These are phyloP conservation scores for Ochlodes sylvanus DNA, from an alignment of 2,888 invertebrate species.

Conservation along the genomic window DNA sequence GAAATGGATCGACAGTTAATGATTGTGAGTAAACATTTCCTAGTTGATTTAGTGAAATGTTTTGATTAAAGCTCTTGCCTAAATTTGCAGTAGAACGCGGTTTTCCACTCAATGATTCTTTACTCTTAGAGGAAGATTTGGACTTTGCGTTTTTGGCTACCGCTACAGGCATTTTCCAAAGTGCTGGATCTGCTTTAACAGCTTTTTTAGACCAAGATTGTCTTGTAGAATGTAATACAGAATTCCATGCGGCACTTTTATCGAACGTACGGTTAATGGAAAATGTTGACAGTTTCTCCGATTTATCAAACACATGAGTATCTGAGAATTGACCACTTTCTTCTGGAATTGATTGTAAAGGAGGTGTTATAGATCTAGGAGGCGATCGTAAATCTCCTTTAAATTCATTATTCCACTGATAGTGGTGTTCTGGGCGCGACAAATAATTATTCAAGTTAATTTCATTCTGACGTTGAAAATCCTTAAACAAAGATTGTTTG, in stretches of 20 bases:
- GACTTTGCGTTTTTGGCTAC: constrained; percentile 57
- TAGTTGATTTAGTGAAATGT: constrained; percentile 65
- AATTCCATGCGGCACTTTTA: constrained; percentile 54
- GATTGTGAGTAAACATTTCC: constrained; percentile 78
- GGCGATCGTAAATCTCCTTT: constrained; percentile 63
- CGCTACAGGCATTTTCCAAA: constrained; percentile 70
- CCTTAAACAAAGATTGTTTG: constrained; percentile 71
- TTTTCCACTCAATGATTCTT: constrained; percentile 54
- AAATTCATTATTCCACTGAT: constrained; percentile 66
- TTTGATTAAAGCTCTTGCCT: constrained; percentile 77
- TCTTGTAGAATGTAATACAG: constrained; percentile 52
- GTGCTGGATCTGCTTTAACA: constrained; percentile 64
- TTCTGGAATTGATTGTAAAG: constrained; percentile 79
- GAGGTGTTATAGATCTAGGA: constrained; percentile 69
- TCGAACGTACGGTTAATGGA: constrained; percentile 77
- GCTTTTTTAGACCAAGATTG: constrained; percentile 75
- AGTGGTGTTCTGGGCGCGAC: constrained; percentile 57
- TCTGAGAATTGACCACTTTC: constrained; percentile 71
- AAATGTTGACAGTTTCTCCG: constrained; percentile 67
- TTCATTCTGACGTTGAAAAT: constrained; percentile 62
- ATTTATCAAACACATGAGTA: constrained; percentile 64
- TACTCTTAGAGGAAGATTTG: constrained; percentile 53
- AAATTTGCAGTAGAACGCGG: constrained; percentile 57
- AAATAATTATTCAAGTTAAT: constrained; percentile 54
- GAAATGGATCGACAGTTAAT: constrained; percentile 87